Conservation (phyloP, 2,113 vertebrate genomes). For the Ramphastos sulfuratus region DNA sequence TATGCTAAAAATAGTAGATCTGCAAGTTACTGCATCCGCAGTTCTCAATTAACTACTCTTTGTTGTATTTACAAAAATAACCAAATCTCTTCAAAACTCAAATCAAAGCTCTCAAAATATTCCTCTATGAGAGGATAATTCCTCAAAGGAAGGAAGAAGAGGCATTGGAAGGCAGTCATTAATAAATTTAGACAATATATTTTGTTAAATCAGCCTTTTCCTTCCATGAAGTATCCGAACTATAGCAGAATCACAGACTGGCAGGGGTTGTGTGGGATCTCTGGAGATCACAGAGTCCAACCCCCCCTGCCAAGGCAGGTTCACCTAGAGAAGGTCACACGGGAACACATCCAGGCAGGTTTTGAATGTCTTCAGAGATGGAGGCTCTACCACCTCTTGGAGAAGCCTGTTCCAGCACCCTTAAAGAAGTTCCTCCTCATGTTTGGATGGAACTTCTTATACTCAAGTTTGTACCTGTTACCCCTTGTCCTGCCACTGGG, state of each 20-base stretch:
- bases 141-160: neutral
- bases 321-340: no score
- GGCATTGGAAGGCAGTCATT: neutral
- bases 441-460: no score
- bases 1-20: neutral
- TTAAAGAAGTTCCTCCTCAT: no score
- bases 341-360: no score
- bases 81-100: neutral
- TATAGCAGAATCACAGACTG: neutral
- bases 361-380: no score
- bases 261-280: no score
- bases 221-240: neutral
- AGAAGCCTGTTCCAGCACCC: no score
- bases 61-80: slow-evolving; percentile 1
- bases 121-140: neutral
- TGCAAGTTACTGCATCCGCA: neutral
- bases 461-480: no score
- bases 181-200: neutral
- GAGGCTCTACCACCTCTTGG: no score
- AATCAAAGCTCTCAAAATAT: neutral
- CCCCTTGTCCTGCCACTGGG: no score
- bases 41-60: neutral
- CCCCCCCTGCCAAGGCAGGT: no score
- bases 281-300: no score
- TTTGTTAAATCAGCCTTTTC: neutral